Percentiles rank a stretch among this genome's conserved stretches.
Evolutionary conservation across 1,140 invertebrate genomes (phyloP).

Genomic region (Anadara kagoshimensis): DNA sequence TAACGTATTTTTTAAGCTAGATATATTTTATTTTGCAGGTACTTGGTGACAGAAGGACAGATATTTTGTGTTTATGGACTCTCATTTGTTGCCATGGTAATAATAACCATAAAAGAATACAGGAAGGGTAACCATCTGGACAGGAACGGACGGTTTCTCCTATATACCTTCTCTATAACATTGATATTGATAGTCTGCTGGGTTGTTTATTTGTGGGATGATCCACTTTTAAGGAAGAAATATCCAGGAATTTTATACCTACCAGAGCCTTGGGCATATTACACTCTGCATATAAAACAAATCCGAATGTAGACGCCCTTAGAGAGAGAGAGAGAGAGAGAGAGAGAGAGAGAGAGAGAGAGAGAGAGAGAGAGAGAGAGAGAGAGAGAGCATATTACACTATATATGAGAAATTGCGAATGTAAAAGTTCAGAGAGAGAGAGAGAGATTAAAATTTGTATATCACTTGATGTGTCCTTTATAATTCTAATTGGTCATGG

Average conservation of each 20-base stretch:
- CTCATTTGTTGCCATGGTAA: conserved; percentile 54
- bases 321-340: conserved; percentile 5
- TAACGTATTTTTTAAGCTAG: neutral
- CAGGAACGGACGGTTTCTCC: conserved; percentile 65
- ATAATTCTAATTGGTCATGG: too few relatives aligned
- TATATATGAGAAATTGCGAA: neutral
- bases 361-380: conserved; percentile 5
- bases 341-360: neutral
- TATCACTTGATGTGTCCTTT: too few relatives aligned
- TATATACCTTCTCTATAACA: conserved; percentile 60
- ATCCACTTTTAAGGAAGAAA: conserved; percentile 59
- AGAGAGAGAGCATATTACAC: conserved; percentile 58
- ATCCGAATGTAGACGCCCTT: neutral
- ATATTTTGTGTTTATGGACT: conserved; percentile 63
- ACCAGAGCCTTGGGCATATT: conserved; percentile 70
- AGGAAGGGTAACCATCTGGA: conserved; percentile 46
- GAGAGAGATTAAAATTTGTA: neutral
- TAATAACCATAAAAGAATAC: conserved; percentile 20
- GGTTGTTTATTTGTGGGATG: conserved; percentile 63
- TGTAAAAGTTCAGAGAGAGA: neutral
- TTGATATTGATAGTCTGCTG: conserved; percentile 54
- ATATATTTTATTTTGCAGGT: conserved; percentile 48
- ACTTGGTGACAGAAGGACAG: conserved; percentile 69
- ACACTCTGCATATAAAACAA: conserved; percentile 33
- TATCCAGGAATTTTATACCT: conserved; percentile 67